Evolutionary conservation across 92 coral and sea anemone genomes (phyloP), one percentile per base, ranked within the genome.

Genomic region (Pocillopora meandrina): DNA sequence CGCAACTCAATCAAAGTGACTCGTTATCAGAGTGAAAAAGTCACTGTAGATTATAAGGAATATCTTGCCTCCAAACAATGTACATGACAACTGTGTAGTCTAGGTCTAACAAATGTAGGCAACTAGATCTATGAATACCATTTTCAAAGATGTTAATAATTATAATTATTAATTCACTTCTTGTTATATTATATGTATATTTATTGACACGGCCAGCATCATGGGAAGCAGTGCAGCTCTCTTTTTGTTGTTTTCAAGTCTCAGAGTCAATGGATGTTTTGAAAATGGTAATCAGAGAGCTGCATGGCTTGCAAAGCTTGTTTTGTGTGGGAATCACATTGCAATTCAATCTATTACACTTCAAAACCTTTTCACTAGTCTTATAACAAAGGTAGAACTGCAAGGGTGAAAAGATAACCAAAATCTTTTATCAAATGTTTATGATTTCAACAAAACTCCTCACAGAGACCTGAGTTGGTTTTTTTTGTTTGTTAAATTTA

Each of bases 1-100:
- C 97, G 98, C 52, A 95, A 87, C 63, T 91, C 99, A n/a, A 85
- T 95, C 17, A 97, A 97, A 88, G 92, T 97, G 62, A 93, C 95
- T 55, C 91, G 99, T 42, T 97, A 97, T 84, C 99, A 95, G 90
- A 97, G 99, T 89, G 99, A 97, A 85, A 97, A 97, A 85, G 98
- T 97, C 56, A 92, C 95, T 10, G 99, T 97, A 76, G 87, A 91
- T 76, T 97, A 97, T 85, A 94, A 77, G 55, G 99, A 97, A 93
- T 97, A 95, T 82, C 76, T 87, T 73, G 98, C 99, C 0, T 87
- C 86, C 64, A 83, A 74, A 55, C 80, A 75, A 9, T 55, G 72
- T 33, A 73, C 86, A 74, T 83, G 80, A 83, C 86, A 64, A 73
- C 23, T 11, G 65, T 83, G 71, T 72, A 74, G 10, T 2, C 78